Evolutionary conservation across 2,113 vertebrate species (phyloP).

Genomic region (Agapornis roseicollis): DNA sequence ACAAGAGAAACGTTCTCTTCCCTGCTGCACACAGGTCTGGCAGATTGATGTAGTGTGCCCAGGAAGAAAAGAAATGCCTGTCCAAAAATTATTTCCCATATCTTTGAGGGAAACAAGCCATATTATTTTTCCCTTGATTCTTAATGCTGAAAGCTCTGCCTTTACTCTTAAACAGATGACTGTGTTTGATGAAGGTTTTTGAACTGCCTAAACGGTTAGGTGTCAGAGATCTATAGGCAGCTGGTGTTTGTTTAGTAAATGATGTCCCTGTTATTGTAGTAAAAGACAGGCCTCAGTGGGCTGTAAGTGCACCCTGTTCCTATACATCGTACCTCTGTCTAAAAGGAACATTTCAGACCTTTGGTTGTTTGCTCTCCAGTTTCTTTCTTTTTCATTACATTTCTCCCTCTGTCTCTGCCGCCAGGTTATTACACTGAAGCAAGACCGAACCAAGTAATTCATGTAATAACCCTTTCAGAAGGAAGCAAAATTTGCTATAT

Average conservation of each 20-base stretch:
- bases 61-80: slow-evolving; percentile 7
- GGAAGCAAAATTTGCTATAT: neutral
- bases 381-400: slow-evolving; percentile 28
- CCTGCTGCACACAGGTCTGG: neutral
- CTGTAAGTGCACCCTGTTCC: slow-evolving; percentile 5
- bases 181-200: slow-evolving; percentile 45
- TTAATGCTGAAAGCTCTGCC: slow-evolving; percentile 6
- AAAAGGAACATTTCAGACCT: slow-evolving; percentile 1
- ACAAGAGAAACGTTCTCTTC: neutral
- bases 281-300: slow-evolving; percentile 27
- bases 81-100: neutral
- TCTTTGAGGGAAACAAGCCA: neutral
- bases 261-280: slow-evolving; percentile 35
- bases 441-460: slow-evolving; percentile 15
- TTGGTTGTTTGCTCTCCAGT: slow-evolving; percentile 3
- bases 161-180: neutral
- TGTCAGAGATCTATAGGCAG: slow-evolving; percentile 36
- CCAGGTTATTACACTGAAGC: slow-evolving; percentile 21
- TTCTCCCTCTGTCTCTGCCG: neutral
- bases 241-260: slow-evolving; percentile 62
- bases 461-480: neutral
- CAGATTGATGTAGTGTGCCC: neutral
- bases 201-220: slow-evolving; percentile 3
- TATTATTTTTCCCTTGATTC: slow-evolving; percentile 7
- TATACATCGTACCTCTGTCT: neutral